Base-by-base conservation (phyloP, 1,140 invertebrate genomes). In the Papilio polytes region DNA sequence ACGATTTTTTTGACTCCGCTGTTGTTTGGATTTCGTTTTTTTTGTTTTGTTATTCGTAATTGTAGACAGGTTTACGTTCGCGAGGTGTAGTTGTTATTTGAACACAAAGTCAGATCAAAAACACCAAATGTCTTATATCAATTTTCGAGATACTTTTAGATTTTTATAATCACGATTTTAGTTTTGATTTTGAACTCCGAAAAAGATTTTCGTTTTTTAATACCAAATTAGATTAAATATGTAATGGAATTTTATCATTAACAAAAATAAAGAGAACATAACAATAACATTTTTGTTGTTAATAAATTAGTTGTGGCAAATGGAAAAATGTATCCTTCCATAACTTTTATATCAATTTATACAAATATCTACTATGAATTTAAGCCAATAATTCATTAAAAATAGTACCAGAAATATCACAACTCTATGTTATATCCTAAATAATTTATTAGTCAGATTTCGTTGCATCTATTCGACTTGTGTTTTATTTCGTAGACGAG, bases 1-100 rank as follows among this genome's bases (percentile, higher is more conserved):
- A 78, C n/a, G 77, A 78, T 56, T 78, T 78, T 78, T 78, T 78
- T 78, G 77, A 78, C 77, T 78, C 77, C 31, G 20, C n/a, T 20
- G 53, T 78, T 78, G 77, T 78, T 78, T 78, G 77, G 20, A 44
- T 78, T 78, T 66, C 18, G 36, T 44, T 78, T 78, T 44, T 78
- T 36, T 66, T 78, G 59, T 78, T 78, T 78, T 78, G 77, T 78
- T 78, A 78, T 78, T 2, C 36, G 53, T 44, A 63, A 78, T 78
- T 78, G 77, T 78, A 78, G 77, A 78, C 77, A 63, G 77, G 53
- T 78, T 78, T 78, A 78, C 41, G 59, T 41, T 59, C 77, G n/a
- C 56, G 56, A 56, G 3, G 31, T 78, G 20, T 59, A 66, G 26
- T 53, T 77, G 26, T 53, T 77, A 3, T 56, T 26, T 20, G 20